Conservation (phyloP, 2,113 vertebrate genomes). For the Sturnira hondurensis region DNA sequence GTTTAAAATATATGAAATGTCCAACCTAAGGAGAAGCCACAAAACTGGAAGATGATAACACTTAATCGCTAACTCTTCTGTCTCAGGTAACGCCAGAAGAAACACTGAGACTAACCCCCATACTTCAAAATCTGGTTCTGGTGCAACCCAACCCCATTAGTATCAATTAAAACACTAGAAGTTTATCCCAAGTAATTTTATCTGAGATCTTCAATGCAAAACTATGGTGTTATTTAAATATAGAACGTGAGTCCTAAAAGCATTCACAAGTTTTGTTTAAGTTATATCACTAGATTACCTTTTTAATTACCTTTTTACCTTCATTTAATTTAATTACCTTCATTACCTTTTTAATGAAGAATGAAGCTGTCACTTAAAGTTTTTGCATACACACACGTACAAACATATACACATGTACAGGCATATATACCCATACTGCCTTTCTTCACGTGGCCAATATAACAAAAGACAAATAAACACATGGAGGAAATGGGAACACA, state of each 20-base stretch:
- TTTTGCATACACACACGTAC: not conserved
- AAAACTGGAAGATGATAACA: not conserved
- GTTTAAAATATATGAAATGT: slow-evolving; percentile 1
- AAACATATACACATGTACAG: not conserved
- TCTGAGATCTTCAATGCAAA: not conserved
- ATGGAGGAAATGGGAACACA: not conserved
- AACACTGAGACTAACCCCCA: not conserved
- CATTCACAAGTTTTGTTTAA: not conserved
- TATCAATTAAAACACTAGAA: not conserved
- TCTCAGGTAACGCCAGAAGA: not conserved
- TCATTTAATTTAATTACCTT: no score
- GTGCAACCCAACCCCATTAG: not conserved
- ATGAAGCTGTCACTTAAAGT: not conserved
- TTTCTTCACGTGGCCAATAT: not conserved
- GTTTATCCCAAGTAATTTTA: not conserved
- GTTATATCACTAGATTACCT: not conserved
- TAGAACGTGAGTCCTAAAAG: not conserved
- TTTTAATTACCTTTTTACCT: no score
- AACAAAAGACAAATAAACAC: not conserved
- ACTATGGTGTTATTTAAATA: not conserved
- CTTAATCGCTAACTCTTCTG: not conserved
- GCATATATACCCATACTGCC: not conserved
- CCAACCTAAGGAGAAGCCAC: not conserved
- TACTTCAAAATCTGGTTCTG: not conserved
- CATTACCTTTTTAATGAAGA: not conserved